Conservation (phyloP, 2,113 vertebrate genomes). For the Typhlomys cinereus region DNA sequence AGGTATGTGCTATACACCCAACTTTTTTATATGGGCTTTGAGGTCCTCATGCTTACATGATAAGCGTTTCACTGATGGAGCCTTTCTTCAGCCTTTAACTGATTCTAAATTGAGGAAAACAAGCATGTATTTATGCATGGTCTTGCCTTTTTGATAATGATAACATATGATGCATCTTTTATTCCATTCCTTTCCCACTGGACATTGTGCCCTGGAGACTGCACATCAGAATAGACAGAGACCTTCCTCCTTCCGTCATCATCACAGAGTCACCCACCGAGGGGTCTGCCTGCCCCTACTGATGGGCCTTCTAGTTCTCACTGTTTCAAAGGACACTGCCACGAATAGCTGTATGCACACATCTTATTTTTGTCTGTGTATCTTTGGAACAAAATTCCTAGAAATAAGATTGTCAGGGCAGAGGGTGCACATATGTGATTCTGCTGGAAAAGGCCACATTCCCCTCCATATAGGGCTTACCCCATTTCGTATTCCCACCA, state of each 20-base stretch:
- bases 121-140: neutral
- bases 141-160: neutral
- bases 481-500: neutral
- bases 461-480: neutral
- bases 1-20: too few species aligned
- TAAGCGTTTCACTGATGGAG: too few species aligned
- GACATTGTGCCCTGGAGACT: neutral
- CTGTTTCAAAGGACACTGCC: neutral
- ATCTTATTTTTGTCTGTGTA: neutral
- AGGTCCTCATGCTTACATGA: too few species aligned
- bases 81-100: neutral
- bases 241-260: neutral
- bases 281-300: neutral
- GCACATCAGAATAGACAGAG: rapidly evolving
- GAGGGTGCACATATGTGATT: neutral
- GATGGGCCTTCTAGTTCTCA: neutral
- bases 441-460: conserved; percentile 29
- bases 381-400: conserved; percentile 25
- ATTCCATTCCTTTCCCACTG: neutral
- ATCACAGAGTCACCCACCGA: neutral
- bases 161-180: neutral
- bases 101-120: conserved; percentile 1
- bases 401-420: neutral
- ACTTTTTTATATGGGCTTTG: too few species aligned
- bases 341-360: neutral